Evolutionary conservation across 2,113 vertebrate genomes (phyloP).

Genomic region (Pterocles burchelli): DNA sequence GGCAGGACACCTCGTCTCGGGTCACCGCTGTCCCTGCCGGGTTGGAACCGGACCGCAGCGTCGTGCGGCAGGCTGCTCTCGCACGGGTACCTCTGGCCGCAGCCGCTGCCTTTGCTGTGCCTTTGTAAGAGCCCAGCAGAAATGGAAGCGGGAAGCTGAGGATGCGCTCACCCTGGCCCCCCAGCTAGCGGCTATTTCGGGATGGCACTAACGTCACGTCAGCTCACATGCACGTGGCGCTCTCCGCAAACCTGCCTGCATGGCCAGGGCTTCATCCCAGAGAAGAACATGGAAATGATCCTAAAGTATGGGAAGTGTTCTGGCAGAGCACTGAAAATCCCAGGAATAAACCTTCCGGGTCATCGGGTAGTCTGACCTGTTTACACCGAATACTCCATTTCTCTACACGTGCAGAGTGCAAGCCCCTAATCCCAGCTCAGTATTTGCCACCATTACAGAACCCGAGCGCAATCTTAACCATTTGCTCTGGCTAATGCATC

Average conservation of each 20-base stretch:
- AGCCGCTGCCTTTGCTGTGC: not conserved
- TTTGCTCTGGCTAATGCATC: not conserved
- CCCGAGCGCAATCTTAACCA: not conserved
- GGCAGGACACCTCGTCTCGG: not conserved
- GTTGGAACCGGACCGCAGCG: rapidly evolving
- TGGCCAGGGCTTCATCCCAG: rapidly evolving
- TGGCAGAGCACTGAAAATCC: rapidly evolving
- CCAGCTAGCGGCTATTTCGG: not conserved
- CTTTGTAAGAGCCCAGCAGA: rapidly evolving
- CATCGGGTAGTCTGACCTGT: slow-evolving; percentile 15
- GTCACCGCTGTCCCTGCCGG: rapidly evolving
- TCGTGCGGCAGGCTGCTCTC: not conserved
- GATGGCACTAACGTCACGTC: not conserved
- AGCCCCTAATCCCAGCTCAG: slow-evolving; percentile 7
- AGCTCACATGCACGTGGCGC: not conserved
- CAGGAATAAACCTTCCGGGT: not conserved
- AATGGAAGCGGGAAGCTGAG: not conserved
- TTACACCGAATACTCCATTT: slow-evolving; percentile 13
- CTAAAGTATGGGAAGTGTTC: not conserved
- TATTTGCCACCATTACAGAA: slow-evolving; percentile 45
- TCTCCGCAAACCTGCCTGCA: rapidly evolving
- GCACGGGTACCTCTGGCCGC: not conserved
- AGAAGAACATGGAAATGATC: not conserved
- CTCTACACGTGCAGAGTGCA: not conserved
- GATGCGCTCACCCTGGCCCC: not conserved